phyloP scores from a whole-genome alignment of 2,113 vertebrate species.

The Elachura formosa region DNA sequence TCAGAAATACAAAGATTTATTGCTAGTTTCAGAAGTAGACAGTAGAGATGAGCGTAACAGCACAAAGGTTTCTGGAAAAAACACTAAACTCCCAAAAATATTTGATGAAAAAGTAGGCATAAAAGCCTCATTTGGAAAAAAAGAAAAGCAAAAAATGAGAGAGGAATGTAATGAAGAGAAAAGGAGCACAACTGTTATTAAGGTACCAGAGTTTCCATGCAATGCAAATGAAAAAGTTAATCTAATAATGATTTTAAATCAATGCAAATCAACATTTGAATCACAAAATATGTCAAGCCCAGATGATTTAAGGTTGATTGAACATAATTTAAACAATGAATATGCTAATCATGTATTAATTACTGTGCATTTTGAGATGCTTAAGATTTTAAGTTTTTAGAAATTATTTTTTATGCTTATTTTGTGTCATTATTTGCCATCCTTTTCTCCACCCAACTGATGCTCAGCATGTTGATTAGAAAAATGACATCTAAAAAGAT shows the following conservation, averaged over 20 bases:
- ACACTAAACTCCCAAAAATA: not conserved
- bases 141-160: not conserved
- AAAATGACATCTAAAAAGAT: not conserved
- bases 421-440: not conserved
- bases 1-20: not conserved
- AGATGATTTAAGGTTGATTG: conserved; percentile 27
- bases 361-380: not conserved
- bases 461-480: not conserved
- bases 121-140: not conserved
- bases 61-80: not conserved
- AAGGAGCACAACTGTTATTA: not conserved
- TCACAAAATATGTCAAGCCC: not conserved
- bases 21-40: not conserved
- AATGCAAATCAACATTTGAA: not conserved
- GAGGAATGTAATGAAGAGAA: not conserved
- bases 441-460: not conserved
- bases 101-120: not conserved
- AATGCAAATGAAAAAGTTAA: not conserved
- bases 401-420: not conserved
- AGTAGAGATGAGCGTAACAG: not conserved
- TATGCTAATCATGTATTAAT: not conserved
- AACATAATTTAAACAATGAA: not conserved
- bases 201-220: not conserved
- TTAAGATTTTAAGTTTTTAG: not conserved
- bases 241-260: conserved; percentile 13